These are phyloP conservation scores for Phaenicophaeus curvirostris DNA, from an alignment of 2,797 vertebrate genomes.

Conservation along the genomic window DNA sequence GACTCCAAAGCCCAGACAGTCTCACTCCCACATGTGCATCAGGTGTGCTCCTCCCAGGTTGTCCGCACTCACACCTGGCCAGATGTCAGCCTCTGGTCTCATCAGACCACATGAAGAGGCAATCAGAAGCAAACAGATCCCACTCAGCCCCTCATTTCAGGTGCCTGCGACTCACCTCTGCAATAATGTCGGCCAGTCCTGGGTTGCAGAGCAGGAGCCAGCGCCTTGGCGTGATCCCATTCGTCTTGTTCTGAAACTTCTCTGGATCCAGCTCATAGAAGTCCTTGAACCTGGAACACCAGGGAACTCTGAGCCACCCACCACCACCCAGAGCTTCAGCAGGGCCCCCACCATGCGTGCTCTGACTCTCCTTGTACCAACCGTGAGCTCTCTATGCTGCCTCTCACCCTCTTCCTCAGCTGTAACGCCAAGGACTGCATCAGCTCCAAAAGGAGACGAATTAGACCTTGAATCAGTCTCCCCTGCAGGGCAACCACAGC, in stretches of 20 bases:
- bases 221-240: slow-evolving; percentile 87
- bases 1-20: neutral
- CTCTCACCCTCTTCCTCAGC: neutral
- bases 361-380: neutral
- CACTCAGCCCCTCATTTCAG: neutral
- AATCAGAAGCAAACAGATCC: neutral
- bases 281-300: slow-evolving; percentile 85
- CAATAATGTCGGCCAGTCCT: slow-evolving; percentile 83
- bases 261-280: slow-evolving; percentile 85
- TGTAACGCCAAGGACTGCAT: rapidly evolving
- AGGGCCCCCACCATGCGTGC: rapidly evolving
- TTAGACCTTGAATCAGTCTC: neutral
- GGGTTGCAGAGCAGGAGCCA: slow-evolving; percentile 92
- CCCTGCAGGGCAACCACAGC: neutral
- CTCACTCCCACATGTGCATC: rapidly evolving
- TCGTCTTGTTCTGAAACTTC: slow-evolving; percentile 93
- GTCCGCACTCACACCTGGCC: neutral
- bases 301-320: neutral
- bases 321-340: neutral
- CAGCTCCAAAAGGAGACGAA: neutral
- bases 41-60: neutral
- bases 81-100: neutral
- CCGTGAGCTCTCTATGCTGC: neutral
- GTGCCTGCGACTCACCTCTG: slow-evolving; percentile 76
- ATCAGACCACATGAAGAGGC: no score